These are phyloP conservation scores for Clostera curtula DNA, from an alignment of 2,888 invertebrate genomes.

Conservation along the genomic window DNA sequence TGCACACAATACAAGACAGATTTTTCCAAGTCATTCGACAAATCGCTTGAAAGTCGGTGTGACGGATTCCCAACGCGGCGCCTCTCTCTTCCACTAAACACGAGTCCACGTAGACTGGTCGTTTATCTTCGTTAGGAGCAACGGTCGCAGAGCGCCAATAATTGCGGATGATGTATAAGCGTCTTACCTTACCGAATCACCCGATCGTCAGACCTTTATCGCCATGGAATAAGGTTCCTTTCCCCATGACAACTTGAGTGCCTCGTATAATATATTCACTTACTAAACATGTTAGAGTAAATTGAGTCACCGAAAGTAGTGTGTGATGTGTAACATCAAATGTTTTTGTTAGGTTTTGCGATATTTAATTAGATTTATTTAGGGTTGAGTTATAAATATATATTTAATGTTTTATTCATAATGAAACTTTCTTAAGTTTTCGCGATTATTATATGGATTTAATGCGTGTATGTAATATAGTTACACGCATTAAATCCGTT, in stretches of 20 bases:
- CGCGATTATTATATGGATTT: too few relatives aligned
- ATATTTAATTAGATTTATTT: slow-evolving; percentile 8
- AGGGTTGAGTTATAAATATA: too few relatives aligned
- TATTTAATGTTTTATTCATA: too few relatives aligned
- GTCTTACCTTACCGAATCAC: slow-evolving; percentile 2
- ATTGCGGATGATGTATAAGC: slow-evolving; percentile 31
- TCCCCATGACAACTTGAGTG: neutral
- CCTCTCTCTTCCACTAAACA: neutral
- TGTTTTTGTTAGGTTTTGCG: slow-evolving; percentile 17
- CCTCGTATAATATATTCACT: slow-evolving; percentile 16
- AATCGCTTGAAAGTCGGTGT: too few relatives aligned
- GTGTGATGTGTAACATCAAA: slow-evolving; percentile 6
- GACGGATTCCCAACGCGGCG: neutral
- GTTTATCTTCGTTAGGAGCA: slow-evolving; percentile 36
- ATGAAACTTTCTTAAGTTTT: too few relatives aligned
- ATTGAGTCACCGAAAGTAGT: slow-evolving; percentile 16
- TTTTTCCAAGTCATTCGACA: too few relatives aligned
- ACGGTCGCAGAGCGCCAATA: slow-evolving; percentile 23
- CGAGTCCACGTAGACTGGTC: slow-evolving; percentile 24
- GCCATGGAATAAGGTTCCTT: slow-evolving; percentile 3
- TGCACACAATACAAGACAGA: too few relatives aligned
- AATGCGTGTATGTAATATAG: too few relatives aligned
- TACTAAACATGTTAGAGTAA: slow-evolving; percentile 14
- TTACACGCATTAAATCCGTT: too few relatives aligned
- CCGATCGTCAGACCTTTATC: slow-evolving; percentile 1